phyloP scores from a whole-genome alignment of 2,888 invertebrate species.

The Limnephilus lunatus region DNA sequence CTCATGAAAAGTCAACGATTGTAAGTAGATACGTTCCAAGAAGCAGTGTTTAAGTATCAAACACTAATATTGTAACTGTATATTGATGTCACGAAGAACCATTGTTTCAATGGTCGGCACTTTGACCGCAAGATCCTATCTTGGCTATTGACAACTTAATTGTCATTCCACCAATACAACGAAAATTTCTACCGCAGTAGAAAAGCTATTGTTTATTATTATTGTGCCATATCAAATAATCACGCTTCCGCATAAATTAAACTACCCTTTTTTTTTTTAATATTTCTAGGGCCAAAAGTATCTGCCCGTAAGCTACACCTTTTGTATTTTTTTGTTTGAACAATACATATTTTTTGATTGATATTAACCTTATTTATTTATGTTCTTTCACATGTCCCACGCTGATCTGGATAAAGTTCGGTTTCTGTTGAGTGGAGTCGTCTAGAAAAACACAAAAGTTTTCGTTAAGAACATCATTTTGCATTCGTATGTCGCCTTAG shows the following conservation, averaged over 20 bases:
- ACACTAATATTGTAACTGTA: neutral
- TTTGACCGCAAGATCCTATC: neutral
- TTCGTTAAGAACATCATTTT: too few species aligned
- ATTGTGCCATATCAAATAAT: neutral
- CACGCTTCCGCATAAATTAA: neutral
- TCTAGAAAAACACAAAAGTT: too few species aligned
- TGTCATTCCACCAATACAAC: neutral
- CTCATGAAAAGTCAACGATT: neutral
- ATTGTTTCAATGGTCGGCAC: neutral
- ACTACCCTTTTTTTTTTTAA: neutral
- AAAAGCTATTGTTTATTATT: neutral
- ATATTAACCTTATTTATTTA: too few species aligned
- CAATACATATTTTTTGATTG: too few species aligned
- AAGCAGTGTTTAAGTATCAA: neutral
- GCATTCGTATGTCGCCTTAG: too few species aligned
- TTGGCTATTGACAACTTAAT: neutral
- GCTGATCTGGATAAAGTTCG: too few species aligned
- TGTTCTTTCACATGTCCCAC: too few species aligned
- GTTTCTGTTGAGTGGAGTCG: too few species aligned
- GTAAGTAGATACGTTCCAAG: neutral
- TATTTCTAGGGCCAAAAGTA: too few species aligned
- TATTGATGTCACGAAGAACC: neutral
- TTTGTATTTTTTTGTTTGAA: too few species aligned
- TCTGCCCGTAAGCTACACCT: too few species aligned
- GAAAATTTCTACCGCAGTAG: neutral